Conservation (phyloP, 2,113 vertebrate genomes). For the Climacteris rufus region DNA sequence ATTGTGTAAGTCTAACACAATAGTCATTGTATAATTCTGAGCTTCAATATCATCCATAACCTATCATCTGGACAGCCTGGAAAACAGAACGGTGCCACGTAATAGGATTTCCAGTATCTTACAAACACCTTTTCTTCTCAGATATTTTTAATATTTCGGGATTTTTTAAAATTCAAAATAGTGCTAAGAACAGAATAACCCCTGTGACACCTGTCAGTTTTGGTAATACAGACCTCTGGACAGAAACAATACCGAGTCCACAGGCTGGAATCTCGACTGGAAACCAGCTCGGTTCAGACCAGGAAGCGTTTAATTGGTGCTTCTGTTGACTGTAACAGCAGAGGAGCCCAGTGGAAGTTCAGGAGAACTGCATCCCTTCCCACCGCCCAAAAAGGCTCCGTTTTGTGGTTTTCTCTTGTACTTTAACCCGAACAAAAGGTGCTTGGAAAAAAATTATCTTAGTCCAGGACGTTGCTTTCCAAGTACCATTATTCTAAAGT, state of each 20-base stretch:
- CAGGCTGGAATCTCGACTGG: not conserved
- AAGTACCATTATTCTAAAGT: not conserved
- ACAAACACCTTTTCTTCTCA: conserved; percentile 12
- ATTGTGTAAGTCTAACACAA: not conserved
- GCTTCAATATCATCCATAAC: not conserved
- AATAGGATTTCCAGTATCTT: not conserved
- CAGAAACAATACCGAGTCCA: conserved; percentile 21
- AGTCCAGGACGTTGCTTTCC: not conserved
- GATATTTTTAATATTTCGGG: conserved; percentile 14
- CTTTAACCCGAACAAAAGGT: not conserved
- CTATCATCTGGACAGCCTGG: not conserved
- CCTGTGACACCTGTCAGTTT: conserved; percentile 30
- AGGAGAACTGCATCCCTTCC: conserved; percentile 10
- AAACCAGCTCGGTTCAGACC: conserved; percentile 22
- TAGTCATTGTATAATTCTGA: not conserved
- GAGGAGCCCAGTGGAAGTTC: conserved; percentile 51
- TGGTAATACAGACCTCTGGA: conserved; percentile 28
- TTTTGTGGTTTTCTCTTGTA: not conserved
- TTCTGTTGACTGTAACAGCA: conserved; percentile 35
- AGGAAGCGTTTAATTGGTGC: not conserved
- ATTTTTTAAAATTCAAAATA: not conserved
- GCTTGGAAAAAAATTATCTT: not conserved
- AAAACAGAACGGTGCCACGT: not conserved
- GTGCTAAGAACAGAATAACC: not conserved
- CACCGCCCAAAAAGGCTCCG: not conserved